These are phyloP conservation scores for Aphis craccivora DNA, from an alignment of 1,140 invertebrate species.

Conservation along the genomic window DNA sequence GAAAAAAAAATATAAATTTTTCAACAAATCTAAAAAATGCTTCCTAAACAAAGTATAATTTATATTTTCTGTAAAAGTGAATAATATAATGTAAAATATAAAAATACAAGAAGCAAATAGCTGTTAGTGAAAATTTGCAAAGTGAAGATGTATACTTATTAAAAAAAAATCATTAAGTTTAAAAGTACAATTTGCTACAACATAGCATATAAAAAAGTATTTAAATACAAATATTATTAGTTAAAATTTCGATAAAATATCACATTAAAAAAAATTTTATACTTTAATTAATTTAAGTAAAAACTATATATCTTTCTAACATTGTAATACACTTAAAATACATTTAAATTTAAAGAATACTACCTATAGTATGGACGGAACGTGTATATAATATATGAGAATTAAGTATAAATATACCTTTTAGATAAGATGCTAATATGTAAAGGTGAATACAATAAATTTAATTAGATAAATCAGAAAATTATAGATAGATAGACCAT, in stretches of 20 bases:
- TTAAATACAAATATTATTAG: slow-evolving; percentile 4
- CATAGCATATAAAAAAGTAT: not conserved
- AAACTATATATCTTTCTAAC: not conserved
- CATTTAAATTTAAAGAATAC: slow-evolving; percentile 37
- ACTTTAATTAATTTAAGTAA: not conserved
- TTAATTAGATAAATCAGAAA: not conserved
- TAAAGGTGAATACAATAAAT: not conserved
- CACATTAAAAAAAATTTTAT: slow-evolving; percentile 4
- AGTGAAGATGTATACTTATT: not conserved
- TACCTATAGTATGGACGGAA: slow-evolving; percentile 34
- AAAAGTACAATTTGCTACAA: not conserved
- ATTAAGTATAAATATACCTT: not conserved
- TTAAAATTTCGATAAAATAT: slow-evolving; percentile 36
- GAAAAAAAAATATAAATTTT: not conserved
- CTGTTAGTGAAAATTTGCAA: not conserved
- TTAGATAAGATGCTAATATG: not conserved
- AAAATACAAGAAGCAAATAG: not conserved
- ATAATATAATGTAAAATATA: not conserved
- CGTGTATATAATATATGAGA: not conserved
- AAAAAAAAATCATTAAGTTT: not conserved
- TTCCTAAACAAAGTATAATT: not conserved
- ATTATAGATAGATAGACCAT: not conserved
- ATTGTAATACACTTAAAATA: not conserved
- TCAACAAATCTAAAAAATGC: not conserved
- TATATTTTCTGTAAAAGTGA: not conserved